phyloP scores from a whole-genome alignment of 2,797 vertebrate species.

The Lates japonicus region DNA sequence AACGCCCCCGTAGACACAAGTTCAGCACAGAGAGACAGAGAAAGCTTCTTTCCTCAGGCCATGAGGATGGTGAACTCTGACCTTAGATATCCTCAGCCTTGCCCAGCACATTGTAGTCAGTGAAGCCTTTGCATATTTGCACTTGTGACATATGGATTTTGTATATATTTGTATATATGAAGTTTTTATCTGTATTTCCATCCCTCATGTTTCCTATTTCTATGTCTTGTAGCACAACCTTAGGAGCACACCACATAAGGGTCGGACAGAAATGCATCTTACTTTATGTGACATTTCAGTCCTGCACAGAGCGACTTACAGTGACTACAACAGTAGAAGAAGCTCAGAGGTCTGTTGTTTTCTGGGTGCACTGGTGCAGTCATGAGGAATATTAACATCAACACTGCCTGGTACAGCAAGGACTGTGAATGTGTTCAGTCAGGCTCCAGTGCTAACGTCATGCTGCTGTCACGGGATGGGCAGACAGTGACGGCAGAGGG shows the following conservation, averaged over 20 bases:
- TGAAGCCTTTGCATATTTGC: too few species aligned
- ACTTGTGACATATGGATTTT: not conserved
- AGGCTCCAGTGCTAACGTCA: constrained; percentile 21
- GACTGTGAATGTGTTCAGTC: constrained; percentile 24
- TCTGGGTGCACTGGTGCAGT: constrained; percentile 28
- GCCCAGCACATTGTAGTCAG: too few species aligned
- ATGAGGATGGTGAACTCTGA: not conserved
- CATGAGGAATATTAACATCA: constrained; percentile 42
- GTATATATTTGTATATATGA: too few species aligned
- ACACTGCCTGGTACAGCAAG: constrained; percentile 9
- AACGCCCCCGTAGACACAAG: too few species aligned
- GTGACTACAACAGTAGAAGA: not conserved
- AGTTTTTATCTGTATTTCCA: too few species aligned
- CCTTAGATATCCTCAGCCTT: not conserved
- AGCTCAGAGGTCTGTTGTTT: constrained; percentile 42
- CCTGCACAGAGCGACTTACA: not conserved
- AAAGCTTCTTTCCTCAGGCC: too few species aligned
- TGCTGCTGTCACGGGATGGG: constrained; percentile 24
- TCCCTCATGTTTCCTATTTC: too few species aligned
- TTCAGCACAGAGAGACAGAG: too few species aligned
- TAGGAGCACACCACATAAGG: too few species aligned
- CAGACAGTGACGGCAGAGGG: not conserved
- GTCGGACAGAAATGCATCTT: not conserved
- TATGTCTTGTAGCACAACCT: too few species aligned
- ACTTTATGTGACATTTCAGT: not conserved